phyloP scores from a whole-genome alignment of 2,797 vertebrate species.

The Ctenopoma multispine region DNA sequence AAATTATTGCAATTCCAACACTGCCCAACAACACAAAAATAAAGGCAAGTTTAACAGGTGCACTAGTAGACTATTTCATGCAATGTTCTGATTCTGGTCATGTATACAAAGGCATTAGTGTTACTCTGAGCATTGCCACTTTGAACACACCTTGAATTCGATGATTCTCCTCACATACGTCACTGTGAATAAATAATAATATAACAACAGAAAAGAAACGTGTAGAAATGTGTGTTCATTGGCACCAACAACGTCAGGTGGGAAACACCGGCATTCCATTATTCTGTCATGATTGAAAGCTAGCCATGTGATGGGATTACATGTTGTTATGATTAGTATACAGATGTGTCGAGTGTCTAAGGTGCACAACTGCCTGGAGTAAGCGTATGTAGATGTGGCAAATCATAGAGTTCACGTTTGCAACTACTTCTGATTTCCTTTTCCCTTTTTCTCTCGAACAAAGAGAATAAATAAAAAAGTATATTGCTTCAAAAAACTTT shows the following conservation, averaged over 20 bases:
- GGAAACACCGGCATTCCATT: conserved; percentile 79
- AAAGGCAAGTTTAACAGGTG: conserved; percentile 81
- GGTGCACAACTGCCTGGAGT: conserved; percentile 75
- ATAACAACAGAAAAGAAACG: conserved; percentile 47
- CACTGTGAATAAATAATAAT: conserved; percentile 50
- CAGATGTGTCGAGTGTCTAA: conserved; percentile 78
- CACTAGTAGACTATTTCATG: conserved; percentile 83
- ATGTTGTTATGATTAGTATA: conserved; percentile 75
- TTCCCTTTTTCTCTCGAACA: conserved; percentile 66
- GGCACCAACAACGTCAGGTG: conserved; percentile 70
- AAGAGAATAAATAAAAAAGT: conserved; percentile 83
- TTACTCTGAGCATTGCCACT: conserved; percentile 64
- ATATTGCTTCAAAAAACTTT: conserved; percentile 84
- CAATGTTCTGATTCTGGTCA: conserved; percentile 77
- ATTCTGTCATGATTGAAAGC: conserved; percentile 75
- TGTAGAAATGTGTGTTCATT: conserved; percentile 60
- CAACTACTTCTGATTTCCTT: conserved; percentile 68
- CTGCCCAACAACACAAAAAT: conserved; percentile 74
- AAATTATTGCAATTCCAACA: conserved; percentile 75
- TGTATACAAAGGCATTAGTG: conserved; percentile 77
- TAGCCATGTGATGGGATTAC: conserved; percentile 73
- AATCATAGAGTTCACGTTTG: conserved; percentile 73
- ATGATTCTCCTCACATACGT: conserved; percentile 60
- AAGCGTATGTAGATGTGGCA: conserved; percentile 72
- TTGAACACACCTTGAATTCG: conserved; percentile 66